Conservation (phyloP, 2,113 vertebrate species). For the Plestiodon gilberti region DNA sequence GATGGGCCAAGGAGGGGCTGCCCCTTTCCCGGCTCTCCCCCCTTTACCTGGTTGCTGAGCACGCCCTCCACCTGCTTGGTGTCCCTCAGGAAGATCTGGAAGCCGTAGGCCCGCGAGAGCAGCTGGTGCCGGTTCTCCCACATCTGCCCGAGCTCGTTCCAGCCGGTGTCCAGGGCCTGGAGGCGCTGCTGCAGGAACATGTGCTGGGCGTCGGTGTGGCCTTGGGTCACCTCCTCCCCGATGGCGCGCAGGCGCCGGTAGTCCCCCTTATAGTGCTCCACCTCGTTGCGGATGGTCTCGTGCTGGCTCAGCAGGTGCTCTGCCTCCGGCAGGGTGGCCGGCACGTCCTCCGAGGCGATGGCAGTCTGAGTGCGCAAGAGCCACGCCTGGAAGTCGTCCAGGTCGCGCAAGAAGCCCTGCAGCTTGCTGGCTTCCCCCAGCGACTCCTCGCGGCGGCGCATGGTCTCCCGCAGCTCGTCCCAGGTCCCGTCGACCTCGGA, state of each 20-base stretch:
- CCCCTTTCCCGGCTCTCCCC: too few relatives aligned
- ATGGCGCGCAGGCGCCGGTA: constrained; percentile 86
- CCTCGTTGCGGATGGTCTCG: constrained; percentile 89
- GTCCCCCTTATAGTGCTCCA: constrained; percentile 89
- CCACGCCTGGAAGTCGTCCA: constrained; percentile 95
- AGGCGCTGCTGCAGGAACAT: constrained; percentile 90
- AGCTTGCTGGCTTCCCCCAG: constrained; percentile 91
- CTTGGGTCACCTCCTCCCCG: constrained; percentile 89
- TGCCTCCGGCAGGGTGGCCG: constrained; percentile 87
- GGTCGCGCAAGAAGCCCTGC: constrained; percentile 90
- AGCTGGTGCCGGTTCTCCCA: constrained; percentile 93
- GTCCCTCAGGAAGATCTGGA: constrained; percentile 91
- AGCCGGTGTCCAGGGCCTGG: constrained; percentile 90
- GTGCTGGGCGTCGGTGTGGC: constrained; percentile 88
- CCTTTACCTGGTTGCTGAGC: constrained; percentile 90
- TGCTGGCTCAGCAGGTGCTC: constrained; percentile 88
- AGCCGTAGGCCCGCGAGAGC: constrained; percentile 88
- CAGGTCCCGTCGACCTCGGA: constrained; percentile 84
- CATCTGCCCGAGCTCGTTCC: constrained; percentile 91
- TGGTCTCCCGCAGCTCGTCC: constrained; percentile 87
- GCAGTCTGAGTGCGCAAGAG: constrained; percentile 89
- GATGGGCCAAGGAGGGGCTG: too few relatives aligned
- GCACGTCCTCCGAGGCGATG: constrained; percentile 91
- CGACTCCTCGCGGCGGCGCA: constrained; percentile 88
- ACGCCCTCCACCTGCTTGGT: constrained; percentile 91